phyloP scores from a whole-genome alignment of 1,140 invertebrate species.

The Olivierus martensii region DNA sequence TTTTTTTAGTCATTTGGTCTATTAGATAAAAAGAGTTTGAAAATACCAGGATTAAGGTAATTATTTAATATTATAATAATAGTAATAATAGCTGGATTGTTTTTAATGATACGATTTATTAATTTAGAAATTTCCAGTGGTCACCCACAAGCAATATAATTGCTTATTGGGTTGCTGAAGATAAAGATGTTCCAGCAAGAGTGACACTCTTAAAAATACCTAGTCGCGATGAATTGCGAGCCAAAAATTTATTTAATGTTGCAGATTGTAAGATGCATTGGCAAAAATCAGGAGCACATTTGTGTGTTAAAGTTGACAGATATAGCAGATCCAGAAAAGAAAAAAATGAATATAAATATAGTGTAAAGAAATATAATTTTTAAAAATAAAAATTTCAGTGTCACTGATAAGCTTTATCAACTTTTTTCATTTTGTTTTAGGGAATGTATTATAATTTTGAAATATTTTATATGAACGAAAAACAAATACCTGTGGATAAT shows the following conservation, averaged over 20 bases:
- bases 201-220: conserved; percentile 38
- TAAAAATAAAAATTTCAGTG: conserved; percentile 1
- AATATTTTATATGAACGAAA: conserved; percentile 96
- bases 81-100: neutral
- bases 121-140: conserved; percentile 79
- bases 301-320: conserved; percentile 96
- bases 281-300: conserved; percentile 95
- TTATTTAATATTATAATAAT: conserved; percentile 8
- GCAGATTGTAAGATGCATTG: conserved; percentile 97
- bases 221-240: conserved; percentile 72
- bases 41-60: conserved; percentile 64
- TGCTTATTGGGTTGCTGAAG: conserved; percentile 97
- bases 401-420: neutral
- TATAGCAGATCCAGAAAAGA: conserved; percentile 89
- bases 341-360: conserved; percentile 74
- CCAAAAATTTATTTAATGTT: conserved; percentile 95
- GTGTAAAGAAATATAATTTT: conserved; percentile 39
- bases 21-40: conserved; percentile 87
- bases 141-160: conserved; percentile 92
- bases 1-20: conserved; percentile 66
- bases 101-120: conserved; percentile 13
- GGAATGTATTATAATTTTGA: conserved; percentile 99
- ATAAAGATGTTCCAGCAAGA: conserved; percentile 56
- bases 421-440: conserved; percentile 27
- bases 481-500: conserved; percentile 94